Evolutionary conservation across 2,888 invertebrate genomes (phyloP).

Genomic region (Drosophila formosana): DNA sequence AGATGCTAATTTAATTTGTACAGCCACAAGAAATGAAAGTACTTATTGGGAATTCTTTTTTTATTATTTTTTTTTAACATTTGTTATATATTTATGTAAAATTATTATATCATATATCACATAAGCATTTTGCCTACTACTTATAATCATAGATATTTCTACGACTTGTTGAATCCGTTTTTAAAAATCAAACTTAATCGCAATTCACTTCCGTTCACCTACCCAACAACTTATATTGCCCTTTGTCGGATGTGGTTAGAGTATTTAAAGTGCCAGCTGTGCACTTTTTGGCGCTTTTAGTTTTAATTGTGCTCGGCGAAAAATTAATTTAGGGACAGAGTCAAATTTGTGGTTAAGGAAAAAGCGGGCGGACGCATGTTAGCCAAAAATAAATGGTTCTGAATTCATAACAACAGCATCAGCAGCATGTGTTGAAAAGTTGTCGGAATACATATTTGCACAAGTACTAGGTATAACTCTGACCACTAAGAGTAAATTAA

Average conservation of each 20-base stretch:
- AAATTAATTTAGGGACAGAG: conserved; percentile 42
- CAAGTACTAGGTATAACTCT: conserved; percentile 18
- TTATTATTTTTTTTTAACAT: no score
- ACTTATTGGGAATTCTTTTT: no score
- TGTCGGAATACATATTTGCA: conserved; percentile 20
- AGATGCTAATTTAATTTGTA: no score
- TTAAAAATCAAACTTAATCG: no score
- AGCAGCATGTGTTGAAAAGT: conserved; percentile 59
- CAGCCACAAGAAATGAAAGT: no score
- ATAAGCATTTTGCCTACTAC: no score
- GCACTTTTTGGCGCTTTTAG: conserved; percentile 47
- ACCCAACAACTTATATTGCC: conserved; percentile 4
- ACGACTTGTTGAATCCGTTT: no score
- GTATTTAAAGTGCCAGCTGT: conserved; percentile 35
- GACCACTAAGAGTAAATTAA: conserved; percentile 44
- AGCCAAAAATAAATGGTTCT: conserved; percentile 51
- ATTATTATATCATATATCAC: no score
- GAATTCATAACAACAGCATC: conserved; percentile 52
- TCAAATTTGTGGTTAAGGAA: conserved; percentile 15
- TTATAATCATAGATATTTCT: no score
- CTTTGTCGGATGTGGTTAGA: not conserved
- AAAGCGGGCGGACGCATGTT: conserved; percentile 13
- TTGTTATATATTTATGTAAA: no score
- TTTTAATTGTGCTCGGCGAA: conserved; percentile 35
- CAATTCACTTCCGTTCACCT: not conserved